Base-by-base conservation (phyloP, 1,140 invertebrate genomes). In the Mercenaria mercenaria region DNA sequence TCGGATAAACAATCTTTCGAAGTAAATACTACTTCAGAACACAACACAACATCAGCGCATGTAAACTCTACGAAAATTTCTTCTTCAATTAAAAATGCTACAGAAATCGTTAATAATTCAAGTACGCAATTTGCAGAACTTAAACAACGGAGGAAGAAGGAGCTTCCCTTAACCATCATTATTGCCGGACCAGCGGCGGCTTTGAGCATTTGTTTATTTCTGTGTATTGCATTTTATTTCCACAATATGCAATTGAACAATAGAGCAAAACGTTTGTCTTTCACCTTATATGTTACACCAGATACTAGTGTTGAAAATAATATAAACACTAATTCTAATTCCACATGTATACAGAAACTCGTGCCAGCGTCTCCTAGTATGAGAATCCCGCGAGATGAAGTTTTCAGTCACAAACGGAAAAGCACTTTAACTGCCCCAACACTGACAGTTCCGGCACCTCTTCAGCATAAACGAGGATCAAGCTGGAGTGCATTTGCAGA, bases 201-300 rank as follows among this genome's bases (percentile, higher is more conserved):
- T 29, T 41, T 79, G 4, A n/a, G 74, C 26, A 88, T 88, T 67
- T 39, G 50, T 37, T 15, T 88, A 39, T 88, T 88, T 34, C 15
- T 88, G 85, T 88, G 85, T 47, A 61, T 88, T 77, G 69, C 72
- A 29, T 88, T 64, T 43, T 88, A 88, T 47, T 88, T 74, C 34
- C 85, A 88, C 32, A 88, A 74, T 34, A 15, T 41, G 18, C 85
- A 88, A 52, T 50, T 88, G 37, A 76, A 88, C 85, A 72, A 67
- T 11, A 79, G 37, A 67, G 85, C 76, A 29, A 88, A 88, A 77
- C 69, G 52, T 20, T 39, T 79, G 56, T 88, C 85, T 1, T 39
- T 67, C 11, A 88, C 85, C 0, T 23, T 88, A 23, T 88, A 88
- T 34, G 59, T 88, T 11, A 80, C 47, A 29, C 85, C 85, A 39